These are phyloP conservation scores for Brachyopa scutellaris DNA, from an alignment of 2,888 invertebrate genomes.

Conservation along the genomic window DNA sequence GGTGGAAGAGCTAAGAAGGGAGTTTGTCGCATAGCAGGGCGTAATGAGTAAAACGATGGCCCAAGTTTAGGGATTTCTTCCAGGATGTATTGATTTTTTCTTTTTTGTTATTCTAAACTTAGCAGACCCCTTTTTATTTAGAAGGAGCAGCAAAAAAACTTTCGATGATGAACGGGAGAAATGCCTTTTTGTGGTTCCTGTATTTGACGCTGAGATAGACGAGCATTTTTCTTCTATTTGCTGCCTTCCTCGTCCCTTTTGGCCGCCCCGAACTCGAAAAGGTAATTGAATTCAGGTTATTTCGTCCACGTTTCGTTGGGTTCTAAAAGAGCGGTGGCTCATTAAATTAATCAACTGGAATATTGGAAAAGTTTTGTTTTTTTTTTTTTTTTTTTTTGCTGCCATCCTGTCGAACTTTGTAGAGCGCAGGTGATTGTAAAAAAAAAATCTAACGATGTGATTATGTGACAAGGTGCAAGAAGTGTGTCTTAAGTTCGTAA, in stretches of 20 bases:
- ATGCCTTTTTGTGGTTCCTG: conserved; percentile 31
- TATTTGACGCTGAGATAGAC: conserved; percentile 7
- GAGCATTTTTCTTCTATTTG: neutral
- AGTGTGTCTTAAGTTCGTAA: neutral
- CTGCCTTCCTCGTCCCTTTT: neutral
- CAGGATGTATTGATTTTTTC: conserved; percentile 50
- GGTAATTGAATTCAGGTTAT: conserved; percentile 63
- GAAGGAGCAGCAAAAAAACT: no score
- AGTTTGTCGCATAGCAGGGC: conserved; percentile 51
- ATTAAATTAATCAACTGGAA: conserved; percentile 67
- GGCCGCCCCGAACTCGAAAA: conserved; percentile 30
- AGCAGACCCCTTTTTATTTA: conserved; percentile 13
- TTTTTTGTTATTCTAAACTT: conserved; percentile 36
- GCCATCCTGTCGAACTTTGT: conserved; percentile 27
- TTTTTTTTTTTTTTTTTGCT: conserved; percentile 16
- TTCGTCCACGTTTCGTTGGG: conserved; percentile 62
- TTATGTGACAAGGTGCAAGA: conserved; percentile 35
- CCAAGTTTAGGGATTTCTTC: conserved; percentile 1
- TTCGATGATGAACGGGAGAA: conserved; percentile 42
- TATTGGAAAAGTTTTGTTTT: conserved; percentile 58
- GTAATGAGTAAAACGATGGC: conserved; percentile 55
- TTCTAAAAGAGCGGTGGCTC: conserved; percentile 60
- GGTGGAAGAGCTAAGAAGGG: conserved; percentile 39
- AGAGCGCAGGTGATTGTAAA: conserved; percentile 49
- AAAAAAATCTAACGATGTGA: conserved; percentile 19